phyloP scores from a whole-genome alignment of 2,888 invertebrate species.

The Podabrus alpinus region DNA sequence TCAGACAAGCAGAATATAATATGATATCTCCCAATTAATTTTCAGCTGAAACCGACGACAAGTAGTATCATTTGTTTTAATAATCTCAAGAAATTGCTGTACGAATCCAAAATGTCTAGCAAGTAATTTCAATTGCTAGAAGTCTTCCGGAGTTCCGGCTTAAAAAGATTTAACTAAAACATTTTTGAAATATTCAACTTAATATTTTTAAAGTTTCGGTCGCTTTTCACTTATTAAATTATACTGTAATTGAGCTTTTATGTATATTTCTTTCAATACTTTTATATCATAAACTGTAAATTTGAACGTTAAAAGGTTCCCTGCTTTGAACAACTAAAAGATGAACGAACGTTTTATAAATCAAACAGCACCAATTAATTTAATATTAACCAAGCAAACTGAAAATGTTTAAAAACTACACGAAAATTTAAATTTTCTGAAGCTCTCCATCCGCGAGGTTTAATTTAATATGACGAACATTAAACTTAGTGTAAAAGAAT shows the following conservation, averaged over 20 bases:
- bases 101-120: background rate
- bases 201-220: no score
- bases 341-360: background rate
- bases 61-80: background rate
- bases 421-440: background rate
- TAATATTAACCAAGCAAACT: background rate
- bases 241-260: no score
- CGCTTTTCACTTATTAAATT: no score
- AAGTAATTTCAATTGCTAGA: no score
- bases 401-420: background rate
- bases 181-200: no score
- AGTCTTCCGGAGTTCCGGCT: no score
- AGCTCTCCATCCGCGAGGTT: background rate
- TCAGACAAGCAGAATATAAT: no score
- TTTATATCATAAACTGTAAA: no score
- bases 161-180: no score
- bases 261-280: no score
- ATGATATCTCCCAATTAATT: background rate
- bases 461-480: background rate
- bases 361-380: background rate
- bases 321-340: no score
- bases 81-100: background rate
- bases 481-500: background rate
- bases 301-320: no score
- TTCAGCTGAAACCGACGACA: background rate